A percentile compares a stretch with the other conserved stretches of the same genome.
Evolutionary conservation across 2,888 invertebrate genomes (phyloP).

Genomic region (Resseliella maxima): DNA sequence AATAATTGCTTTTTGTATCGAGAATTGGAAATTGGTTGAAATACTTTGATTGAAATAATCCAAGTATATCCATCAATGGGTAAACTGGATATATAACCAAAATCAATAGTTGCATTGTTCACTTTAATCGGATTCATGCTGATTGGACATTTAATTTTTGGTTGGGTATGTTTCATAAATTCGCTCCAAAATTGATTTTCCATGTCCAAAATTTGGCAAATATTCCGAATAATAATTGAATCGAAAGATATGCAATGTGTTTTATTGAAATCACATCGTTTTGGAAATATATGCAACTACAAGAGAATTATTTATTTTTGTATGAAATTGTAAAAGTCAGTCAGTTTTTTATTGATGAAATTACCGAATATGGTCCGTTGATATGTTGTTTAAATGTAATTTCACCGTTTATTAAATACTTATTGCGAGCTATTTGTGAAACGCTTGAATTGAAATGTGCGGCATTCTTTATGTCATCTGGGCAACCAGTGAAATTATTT

Average conservation of each 20-base stretch:
- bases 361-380: neutral
- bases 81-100: neutral
- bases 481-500: neutral
- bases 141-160: constrained; percentile 54
- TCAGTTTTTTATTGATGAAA: neutral
- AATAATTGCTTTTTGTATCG: neutral
- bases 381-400: neutral
- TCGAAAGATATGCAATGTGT: neutral
- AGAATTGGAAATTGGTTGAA: neutral
- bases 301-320: neutral
- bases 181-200: neutral
- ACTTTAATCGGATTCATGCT: neutral
- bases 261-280: neutral
- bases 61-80: constrained; percentile 25
- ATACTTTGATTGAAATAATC: neutral
- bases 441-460: neutral
- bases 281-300: neutral
- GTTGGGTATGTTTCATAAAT: neutral
- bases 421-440: neutral
- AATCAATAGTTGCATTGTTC: neutral
- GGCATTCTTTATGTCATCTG: neutral
- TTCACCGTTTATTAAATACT: neutral
- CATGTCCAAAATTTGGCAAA: neutral
- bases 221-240: neutral
- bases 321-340: too few species aligned